phyloP scores from a whole-genome alignment of 64 coral and sea anemone species.

The Dendrophyllia cribrosa region DNA sequence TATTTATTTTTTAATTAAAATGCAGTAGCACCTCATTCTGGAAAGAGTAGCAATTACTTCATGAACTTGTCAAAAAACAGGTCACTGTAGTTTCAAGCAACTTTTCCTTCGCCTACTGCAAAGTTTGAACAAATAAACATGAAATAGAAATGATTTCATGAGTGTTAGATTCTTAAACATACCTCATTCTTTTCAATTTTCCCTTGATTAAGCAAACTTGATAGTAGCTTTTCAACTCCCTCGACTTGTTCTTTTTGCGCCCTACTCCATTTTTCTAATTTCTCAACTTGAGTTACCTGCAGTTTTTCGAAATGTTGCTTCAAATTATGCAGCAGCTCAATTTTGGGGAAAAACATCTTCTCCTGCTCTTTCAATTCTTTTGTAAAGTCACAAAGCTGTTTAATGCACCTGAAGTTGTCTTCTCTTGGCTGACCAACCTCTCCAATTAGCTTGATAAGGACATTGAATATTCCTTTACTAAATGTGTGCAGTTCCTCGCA shows the following conservation, averaged over 20 bases:
- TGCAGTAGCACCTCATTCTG: too few relatives aligned
- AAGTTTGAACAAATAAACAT: too few relatives aligned
- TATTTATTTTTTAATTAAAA: too few relatives aligned
- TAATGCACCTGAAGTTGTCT: constrained; percentile 53
- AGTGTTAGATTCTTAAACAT: too few relatives aligned
- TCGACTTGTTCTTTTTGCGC: background rate
- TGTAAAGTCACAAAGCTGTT: constrained; percentile 43
- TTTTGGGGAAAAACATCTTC: constrained; percentile 56
- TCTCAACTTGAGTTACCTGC: constrained; percentile 35
- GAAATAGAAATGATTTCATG: too few relatives aligned
- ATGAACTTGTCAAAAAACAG: too few relatives aligned
- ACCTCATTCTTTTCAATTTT: background rate
- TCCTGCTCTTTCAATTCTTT: constrained; percentile 52
- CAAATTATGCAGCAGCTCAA: constrained; percentile 16
- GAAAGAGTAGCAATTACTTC: too few relatives aligned
- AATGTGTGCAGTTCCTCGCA: constrained; percentile 37
- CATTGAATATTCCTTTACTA: constrained; percentile 40
- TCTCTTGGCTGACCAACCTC: constrained; percentile 63
- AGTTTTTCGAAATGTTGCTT: background rate
- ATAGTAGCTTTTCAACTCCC: constrained; percentile 18
- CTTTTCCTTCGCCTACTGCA: too few relatives aligned
- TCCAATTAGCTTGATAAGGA: constrained; percentile 63
- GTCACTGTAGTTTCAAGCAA: too few relatives aligned
- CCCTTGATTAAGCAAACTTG: constrained; percentile 55
- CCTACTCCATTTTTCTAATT: constrained; percentile 9